Percentiles rank a stretch among this genome's conserved stretches.
Evolutionary conservation across 2,797 vertebrate species (phyloP).

Genomic region (Sebastes baramenuke): DNA sequence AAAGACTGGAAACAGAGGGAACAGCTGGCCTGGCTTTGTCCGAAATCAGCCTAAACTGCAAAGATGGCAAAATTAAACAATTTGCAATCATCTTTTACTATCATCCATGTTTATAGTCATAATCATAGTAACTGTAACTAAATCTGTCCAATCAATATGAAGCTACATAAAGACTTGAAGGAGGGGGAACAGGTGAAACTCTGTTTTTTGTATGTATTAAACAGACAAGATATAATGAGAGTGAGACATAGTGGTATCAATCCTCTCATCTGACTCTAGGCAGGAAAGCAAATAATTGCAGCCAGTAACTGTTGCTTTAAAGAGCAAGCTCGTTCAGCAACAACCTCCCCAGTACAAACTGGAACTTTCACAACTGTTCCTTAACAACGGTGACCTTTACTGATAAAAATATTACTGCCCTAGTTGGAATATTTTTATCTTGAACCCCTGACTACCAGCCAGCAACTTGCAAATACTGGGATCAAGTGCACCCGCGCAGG

Average conservation of each 20-base stretch:
- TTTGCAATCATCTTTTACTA: no score
- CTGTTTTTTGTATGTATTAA: no score
- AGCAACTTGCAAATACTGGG: slow-evolving; percentile 29
- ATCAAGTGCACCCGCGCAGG: slow-evolving; percentile 33
- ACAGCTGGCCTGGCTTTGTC: no score
- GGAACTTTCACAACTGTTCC: slow-evolving; percentile 9
- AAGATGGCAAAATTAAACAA: no score
- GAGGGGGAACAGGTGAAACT: background rate
- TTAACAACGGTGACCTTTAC: background rate
- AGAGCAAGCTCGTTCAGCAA: background rate
- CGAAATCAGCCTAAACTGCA: fast-evolving
- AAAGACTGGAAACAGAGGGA: background rate
- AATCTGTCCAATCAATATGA: no score
- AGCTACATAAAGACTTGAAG: background rate
- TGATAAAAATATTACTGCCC: slow-evolving; percentile 34
- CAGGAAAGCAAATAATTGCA: background rate
- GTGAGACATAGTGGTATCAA: background rate
- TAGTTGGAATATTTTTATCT: slow-evolving; percentile 51
- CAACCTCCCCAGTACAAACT: background rate
- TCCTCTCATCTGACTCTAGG: background rate
- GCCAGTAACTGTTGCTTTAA: background rate
- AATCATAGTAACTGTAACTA: no score
- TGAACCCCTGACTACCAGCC: slow-evolving; percentile 13
- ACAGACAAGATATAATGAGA: background rate
- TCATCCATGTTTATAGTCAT: no score